Evolutionary conservation across 53 echinoderm and acorn worm genomes (phyloP).

Genomic region (Stichopus horrens): DNA sequence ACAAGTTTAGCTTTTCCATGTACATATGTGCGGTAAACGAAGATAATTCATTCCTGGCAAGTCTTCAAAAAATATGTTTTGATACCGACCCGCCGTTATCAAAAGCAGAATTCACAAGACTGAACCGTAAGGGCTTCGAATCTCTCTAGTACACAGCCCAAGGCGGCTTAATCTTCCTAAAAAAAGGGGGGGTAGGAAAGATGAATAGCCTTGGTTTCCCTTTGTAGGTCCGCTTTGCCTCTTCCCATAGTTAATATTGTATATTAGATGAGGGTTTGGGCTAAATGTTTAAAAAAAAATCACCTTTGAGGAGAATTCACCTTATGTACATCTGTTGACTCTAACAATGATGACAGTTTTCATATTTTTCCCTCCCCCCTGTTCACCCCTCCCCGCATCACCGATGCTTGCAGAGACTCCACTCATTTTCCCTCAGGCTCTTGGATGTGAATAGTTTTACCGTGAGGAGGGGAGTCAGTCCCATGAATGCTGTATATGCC

Average conservation of each 20-base stretch:
- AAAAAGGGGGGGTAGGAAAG: neutral
- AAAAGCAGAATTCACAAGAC: neutral
- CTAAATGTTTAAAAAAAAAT: too few species aligned
- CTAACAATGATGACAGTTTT: too few species aligned
- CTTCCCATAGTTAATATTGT: neutral
- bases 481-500: too few species aligned
- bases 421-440: too few species aligned
- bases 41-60: conserved; percentile 2
- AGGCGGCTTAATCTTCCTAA: conserved; percentile 15
- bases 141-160: conserved; percentile 27
- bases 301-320: too few species aligned
- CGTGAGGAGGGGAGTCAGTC: too few species aligned
- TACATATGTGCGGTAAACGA: neutral
- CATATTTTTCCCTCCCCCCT: too few species aligned
- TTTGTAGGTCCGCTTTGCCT: neutral
- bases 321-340: too few species aligned
- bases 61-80: conserved; percentile 29
- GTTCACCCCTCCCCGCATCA: too few species aligned
- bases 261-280: too few species aligned
- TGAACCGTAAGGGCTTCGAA: conserved; percentile 12
- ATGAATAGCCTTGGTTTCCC: neutral
- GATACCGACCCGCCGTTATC: conserved; percentile 12
- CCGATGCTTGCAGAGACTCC: too few species aligned
- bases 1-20: neutral
- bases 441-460: too few species aligned